These are phyloP conservation scores for Ataeniobius toweri DNA, from an alignment of 2,797 vertebrate species.

Conservation along the genomic window DNA sequence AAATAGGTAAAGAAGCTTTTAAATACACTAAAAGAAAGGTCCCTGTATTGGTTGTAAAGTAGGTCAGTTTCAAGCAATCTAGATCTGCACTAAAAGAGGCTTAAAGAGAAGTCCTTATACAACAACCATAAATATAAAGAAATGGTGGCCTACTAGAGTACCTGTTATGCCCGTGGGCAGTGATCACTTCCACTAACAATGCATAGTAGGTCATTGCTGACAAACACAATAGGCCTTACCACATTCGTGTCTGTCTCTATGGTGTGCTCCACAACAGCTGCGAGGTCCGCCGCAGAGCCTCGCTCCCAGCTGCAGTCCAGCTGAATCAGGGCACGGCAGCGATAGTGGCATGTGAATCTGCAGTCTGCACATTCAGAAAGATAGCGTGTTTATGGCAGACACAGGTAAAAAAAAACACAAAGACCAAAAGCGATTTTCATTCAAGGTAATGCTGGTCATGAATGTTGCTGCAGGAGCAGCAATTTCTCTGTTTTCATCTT, in stretches of 20 bases:
- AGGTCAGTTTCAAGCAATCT: background rate
- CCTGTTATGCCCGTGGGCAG: background rate
- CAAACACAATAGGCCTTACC: conserved; percentile 80
- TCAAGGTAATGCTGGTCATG: background rate
- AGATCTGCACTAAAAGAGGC: background rate
- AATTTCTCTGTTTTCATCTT: background rate
- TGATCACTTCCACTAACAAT: background rate
- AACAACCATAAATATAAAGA: background rate
- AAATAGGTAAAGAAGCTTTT: background rate
- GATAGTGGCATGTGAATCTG: conserved; percentile 94
- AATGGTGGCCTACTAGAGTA: background rate
- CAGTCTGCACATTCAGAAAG: conserved; percentile 81
- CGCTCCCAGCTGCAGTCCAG: conserved; percentile 89
- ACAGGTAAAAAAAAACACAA: background rate
- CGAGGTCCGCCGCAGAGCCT: conserved; percentile 58
- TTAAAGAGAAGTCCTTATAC: background rate
- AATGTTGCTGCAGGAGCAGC: background rate
- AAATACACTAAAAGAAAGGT: background rate
- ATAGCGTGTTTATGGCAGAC: conserved; percentile 8
- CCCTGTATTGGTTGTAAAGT: conserved; percentile 4
- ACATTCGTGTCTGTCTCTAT: conserved; percentile 96
- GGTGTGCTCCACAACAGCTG: conserved; percentile 78
- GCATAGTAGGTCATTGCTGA: background rate
- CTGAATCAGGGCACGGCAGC: conserved; percentile 89
- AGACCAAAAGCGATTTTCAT: background rate